Evolutionary conservation across 2,888 invertebrate species (phyloP).

Genomic region (Coenonympha arcania): DNA sequence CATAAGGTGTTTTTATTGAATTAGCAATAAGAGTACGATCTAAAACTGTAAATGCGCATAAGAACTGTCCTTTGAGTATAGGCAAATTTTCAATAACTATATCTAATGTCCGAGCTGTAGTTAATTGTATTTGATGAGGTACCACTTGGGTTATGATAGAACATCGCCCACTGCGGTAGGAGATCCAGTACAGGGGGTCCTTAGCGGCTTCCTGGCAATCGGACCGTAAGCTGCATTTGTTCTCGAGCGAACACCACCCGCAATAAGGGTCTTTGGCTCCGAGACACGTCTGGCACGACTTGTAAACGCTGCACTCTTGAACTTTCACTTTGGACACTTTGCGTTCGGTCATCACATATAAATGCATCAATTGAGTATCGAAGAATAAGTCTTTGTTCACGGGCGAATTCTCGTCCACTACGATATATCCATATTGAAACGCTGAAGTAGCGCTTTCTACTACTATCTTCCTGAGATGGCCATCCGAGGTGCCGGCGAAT

Average conservation of each 20-base stretch:
- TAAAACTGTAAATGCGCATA: conserved; percentile 94
- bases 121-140: conserved; percentile 92
- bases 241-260: conserved; percentile 97
- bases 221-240: conserved; percentile 93
- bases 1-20: conserved; percentile 90
- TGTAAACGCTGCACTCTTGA: conserved; percentile 93
- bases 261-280: conserved; percentile 97
- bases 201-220: conserved; percentile 94
- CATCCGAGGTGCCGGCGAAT: conserved; percentile 93
- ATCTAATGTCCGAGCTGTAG: conserved; percentile 92
- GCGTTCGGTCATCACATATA: conserved; percentile 94
- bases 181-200: conserved; percentile 95
- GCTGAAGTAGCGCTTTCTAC: conserved; percentile 88
- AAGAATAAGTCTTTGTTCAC: conserved; percentile 94
- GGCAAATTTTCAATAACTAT: conserved; percentile 97
- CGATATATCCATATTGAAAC: conserved; percentile 92
- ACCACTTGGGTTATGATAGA: conserved; percentile 94
- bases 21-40: conserved; percentile 92
- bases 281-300: conserved; percentile 92
- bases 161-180: conserved; percentile 96
- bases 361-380: conserved; percentile 90
- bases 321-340: conserved; percentile 96
- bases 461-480: conserved; percentile 95
- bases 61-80: conserved; percentile 88
- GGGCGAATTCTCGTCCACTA: conserved; percentile 85